These are phyloP conservation scores for Periophthalmodon schlosseri DNA, from an alignment of 2,113 vertebrate species.

Conservation along the genomic window DNA sequence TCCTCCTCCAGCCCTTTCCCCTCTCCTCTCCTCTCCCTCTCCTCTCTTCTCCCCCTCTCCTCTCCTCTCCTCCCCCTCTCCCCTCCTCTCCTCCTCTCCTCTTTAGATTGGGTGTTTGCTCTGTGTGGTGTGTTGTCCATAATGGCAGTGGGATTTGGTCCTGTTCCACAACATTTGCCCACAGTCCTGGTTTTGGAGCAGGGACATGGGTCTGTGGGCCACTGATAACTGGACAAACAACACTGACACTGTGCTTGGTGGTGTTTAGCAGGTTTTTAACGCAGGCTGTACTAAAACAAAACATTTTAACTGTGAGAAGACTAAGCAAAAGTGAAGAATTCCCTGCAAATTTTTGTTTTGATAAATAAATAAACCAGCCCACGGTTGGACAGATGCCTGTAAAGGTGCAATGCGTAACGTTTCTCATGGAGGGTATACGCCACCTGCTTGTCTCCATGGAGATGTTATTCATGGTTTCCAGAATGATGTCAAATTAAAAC, in stretches of 20 bases:
- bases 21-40: too few species aligned
- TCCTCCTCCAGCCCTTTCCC: too few species aligned
- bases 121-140: slow-evolving; percentile 28
- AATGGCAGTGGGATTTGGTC: slow-evolving; percentile 32
- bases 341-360: not conserved
- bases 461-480: too few species aligned
- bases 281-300: not conserved
- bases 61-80: too few species aligned
- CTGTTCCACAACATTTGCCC: slow-evolving; percentile 49
- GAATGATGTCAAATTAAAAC: too few species aligned
- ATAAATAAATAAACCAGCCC: too few species aligned
- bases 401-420: too few species aligned
- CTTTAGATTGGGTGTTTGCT: slow-evolving; percentile 4
- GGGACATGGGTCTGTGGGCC: slow-evolving; percentile 15
- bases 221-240: slow-evolving; percentile 30
- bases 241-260: slow-evolving; percentile 11
- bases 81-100: slow-evolving; percentile 7
- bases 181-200: slow-evolving; percentile 26
- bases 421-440: too few species aligned
- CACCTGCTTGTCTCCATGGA: too few species aligned
- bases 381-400: too few species aligned
- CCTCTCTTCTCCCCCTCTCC: too few species aligned
- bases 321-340: not conserved
- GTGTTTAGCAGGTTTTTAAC: not conserved
- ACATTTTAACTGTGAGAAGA: not conserved